These are phyloP conservation scores for Naso thynnoides DNA, from an alignment of 2,797 vertebrate genomes.

Conservation along the genomic window DNA sequence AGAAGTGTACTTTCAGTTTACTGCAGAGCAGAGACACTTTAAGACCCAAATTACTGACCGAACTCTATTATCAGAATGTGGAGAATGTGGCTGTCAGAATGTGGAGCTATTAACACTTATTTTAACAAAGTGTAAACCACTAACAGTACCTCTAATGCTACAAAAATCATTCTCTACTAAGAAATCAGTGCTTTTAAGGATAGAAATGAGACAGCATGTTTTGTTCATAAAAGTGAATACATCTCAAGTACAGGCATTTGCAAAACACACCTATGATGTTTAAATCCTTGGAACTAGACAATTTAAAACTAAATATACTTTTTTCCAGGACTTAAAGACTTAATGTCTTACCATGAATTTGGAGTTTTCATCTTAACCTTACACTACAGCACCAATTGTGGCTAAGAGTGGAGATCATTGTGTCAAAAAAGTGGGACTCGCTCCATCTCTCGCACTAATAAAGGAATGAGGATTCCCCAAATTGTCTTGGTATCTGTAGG, in stretches of 20 bases:
- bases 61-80: too few relatives aligned
- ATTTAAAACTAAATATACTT: background rate
- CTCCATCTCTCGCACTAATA: background rate
- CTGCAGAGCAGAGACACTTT: too few relatives aligned
- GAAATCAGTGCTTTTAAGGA: background rate
- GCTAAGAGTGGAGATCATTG: background rate
- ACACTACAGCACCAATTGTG: background rate
- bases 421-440: background rate
- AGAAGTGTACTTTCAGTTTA: too few relatives aligned
- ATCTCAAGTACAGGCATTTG: background rate
- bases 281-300: background rate
- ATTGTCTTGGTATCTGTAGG: background rate
- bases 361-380: background rate
- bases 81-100: too few relatives aligned
- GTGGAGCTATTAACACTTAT: too few relatives aligned
- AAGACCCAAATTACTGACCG: too few relatives aligned
- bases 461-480: background rate
- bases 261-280: background rate
- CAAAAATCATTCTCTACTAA: background rate
- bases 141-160: too few relatives aligned
- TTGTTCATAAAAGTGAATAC: background rate
- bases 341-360: background rate
- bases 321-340: background rate
- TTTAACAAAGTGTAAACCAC: too few relatives aligned
- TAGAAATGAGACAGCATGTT: too few relatives aligned